phyloP scores from a whole-genome alignment of 2,113 vertebrate species.

The Cyanoramphus novaezelandiae region DNA sequence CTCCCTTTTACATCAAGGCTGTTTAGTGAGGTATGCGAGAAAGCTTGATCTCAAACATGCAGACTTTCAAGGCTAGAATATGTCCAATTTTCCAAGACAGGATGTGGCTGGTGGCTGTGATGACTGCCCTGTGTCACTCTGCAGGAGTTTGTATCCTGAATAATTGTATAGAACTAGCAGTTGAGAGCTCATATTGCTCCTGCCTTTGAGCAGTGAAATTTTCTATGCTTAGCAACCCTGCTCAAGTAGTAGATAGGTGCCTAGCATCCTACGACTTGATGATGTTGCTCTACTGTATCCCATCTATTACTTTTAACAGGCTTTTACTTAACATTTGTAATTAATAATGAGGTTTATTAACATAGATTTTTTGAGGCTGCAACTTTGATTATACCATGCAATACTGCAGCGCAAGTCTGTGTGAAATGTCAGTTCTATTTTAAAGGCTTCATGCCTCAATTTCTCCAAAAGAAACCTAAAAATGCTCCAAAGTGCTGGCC shows the following conservation, averaged over 20 bases:
- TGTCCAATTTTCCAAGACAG: not conserved
- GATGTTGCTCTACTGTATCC: not conserved
- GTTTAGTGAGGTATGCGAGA: constrained; percentile 20
- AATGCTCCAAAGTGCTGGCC: not conserved
- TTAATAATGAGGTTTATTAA: not conserved
- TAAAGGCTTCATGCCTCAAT: not conserved
- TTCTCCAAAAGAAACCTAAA: constrained; percentile 6
- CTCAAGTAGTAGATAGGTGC: not conserved
- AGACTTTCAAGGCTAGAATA: not conserved
- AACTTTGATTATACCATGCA: constrained; percentile 6
- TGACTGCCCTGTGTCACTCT: not conserved
- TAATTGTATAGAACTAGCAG: not conserved
- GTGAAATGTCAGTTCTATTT: constrained; percentile 6
- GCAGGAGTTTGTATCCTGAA: not conserved
- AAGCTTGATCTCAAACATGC: constrained; percentile 32
- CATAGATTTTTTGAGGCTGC: not conserved
- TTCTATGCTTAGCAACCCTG: not conserved
- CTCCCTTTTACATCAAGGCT: not conserved
- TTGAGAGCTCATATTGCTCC: not conserved
- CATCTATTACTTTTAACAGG: not conserved
- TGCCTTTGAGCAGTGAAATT: not conserved
- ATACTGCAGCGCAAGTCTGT: not conserved
- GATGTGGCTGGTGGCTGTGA: not conserved
- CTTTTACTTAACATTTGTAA: constrained; percentile 12
- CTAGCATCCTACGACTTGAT: not conserved